Evolutionary conservation across 2,888 invertebrate genomes (phyloP).

Genomic region (Lobophora halterata): DNA sequence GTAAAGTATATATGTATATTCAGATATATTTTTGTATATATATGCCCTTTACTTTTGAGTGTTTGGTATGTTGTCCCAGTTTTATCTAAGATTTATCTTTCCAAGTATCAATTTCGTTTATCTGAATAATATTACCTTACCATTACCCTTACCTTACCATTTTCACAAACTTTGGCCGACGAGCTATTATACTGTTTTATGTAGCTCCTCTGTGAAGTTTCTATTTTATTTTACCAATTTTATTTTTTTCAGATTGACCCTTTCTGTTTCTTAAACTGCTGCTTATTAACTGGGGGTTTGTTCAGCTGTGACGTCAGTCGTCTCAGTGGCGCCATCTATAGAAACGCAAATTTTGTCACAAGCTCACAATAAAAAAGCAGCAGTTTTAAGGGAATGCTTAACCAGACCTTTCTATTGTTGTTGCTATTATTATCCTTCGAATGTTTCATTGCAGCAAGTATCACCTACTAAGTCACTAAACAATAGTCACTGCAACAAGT

Average conservation of each 20-base stretch:
- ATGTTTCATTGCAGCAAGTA: constrained; percentile 78
- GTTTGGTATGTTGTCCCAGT: too few relatives aligned
- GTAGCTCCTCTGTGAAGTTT: constrained; percentile 13
- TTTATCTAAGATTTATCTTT: constrained; percentile 23
- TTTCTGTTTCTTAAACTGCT: constrained; percentile 24
- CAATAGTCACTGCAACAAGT: constrained; percentile 70
- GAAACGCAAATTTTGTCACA: constrained; percentile 9
- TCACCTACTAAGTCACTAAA: constrained; percentile 80
- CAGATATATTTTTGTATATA: too few relatives aligned
- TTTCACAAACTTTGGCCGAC: constrained; percentile 13
- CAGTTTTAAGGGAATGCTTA: constrained; percentile 43
- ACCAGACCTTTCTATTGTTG: constrained; percentile 49
- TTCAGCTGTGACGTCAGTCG: background rate
- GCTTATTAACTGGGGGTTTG: constrained; percentile 22
- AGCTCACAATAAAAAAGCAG: constrained; percentile 13
- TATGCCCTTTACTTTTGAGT: too few relatives aligned
- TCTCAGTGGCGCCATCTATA: constrained; percentile 7
- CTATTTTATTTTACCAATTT: constrained; percentile 22
- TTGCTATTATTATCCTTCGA: constrained; percentile 69
- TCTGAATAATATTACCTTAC: constrained; percentile 9
- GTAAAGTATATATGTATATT: too few relatives aligned
- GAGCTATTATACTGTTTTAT: background rate
- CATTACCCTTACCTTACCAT: constrained; percentile 1
- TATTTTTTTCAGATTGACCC: constrained; percentile 38
- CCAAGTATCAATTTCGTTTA: constrained; percentile 22